Evolutionary conservation across 2,797 vertebrate genomes (phyloP).

Genomic region (Pseudotriccus pelzelni): DNA sequence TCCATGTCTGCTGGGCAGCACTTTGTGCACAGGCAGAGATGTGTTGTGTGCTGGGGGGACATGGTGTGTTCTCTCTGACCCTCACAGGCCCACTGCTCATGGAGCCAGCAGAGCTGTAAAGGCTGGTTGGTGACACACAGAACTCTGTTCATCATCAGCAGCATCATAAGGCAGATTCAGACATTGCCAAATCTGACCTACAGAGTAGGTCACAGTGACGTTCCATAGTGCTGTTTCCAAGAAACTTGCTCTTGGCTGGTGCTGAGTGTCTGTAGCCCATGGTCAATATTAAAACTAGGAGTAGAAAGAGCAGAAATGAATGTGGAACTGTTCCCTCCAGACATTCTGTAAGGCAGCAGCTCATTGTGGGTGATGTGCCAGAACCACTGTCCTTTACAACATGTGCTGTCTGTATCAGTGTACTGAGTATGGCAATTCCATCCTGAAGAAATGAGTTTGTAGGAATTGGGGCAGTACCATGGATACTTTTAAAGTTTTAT

Average conservation of each 20-base stretch:
- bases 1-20: background rate
- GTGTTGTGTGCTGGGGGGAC: fast-evolving
- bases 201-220: background rate
- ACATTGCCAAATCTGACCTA: background rate
- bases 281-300: background rate
- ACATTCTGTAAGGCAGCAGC: background rate
- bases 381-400: background rate
- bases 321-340: background rate
- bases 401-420: background rate
- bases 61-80: background rate
- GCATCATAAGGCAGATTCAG: too few species aligned
- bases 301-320: background rate
- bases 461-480: background rate
- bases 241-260: background rate
- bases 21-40: background rate
- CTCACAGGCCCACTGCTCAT: background rate
- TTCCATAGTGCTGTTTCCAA: background rate
- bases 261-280: background rate
- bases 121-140: background rate
- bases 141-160: background rate
- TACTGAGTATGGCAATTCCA: background rate
- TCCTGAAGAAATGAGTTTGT: background rate
- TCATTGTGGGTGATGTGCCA: background rate
- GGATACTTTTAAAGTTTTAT: background rate
- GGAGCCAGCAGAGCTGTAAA: background rate